Conservation (phyloP, 2,888 invertebrate species). For the Meta bourneti region DNA sequence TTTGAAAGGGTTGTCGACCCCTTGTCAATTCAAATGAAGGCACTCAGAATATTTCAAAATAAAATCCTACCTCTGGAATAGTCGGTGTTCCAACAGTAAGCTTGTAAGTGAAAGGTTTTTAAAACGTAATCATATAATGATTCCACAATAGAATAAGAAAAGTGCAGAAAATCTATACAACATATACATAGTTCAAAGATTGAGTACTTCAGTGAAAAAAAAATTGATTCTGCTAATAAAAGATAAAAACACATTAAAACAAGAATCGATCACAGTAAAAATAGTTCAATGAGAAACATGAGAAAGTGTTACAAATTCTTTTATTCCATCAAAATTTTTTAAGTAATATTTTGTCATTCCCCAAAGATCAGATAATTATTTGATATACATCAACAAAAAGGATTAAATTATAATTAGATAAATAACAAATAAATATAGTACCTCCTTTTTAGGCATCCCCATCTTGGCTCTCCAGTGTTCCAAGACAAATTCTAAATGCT, state of each 20-base stretch:
- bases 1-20: too few species aligned
- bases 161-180: not conserved
- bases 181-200: not conserved
- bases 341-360: too few species aligned
- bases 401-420: too few species aligned
- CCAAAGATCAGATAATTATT: too few species aligned
- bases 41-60: too few species aligned
- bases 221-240: too few species aligned
- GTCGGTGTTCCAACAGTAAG: conserved; percentile 60
- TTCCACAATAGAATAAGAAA: not conserved
- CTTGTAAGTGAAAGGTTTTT: conserved; percentile 50
- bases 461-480: conserved; percentile 87
- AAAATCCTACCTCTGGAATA: conserved; percentile 65
- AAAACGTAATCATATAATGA: not conserved
- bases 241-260: not conserved
- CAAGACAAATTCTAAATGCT: conserved; percentile 83
- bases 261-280: too few species aligned
- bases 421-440: conserved; percentile 27
- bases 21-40: too few species aligned
- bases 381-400: too few species aligned
- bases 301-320: too few species aligned
- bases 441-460: conserved; percentile 82
- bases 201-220: not conserved
- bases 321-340: too few species aligned
- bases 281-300: too few species aligned